A percentile compares a stretch with the other conserved stretches of the same genome.
phyloP scores from a whole-genome alignment of 2,888 invertebrate genomes.

The Linnaemya vulpina region DNA sequence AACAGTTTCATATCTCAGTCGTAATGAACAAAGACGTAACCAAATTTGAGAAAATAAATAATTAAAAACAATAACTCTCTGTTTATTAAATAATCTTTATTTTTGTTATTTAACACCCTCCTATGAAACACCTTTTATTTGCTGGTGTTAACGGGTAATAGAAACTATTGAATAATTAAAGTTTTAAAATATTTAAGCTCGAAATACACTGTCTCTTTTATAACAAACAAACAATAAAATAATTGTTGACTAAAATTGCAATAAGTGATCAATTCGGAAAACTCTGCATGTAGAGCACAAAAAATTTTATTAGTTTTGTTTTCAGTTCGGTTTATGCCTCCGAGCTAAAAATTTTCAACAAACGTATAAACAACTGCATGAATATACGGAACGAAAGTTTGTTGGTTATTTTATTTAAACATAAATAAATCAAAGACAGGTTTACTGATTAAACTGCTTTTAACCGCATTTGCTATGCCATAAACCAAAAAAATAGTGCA shows the following conservation, averaged over 20 bases:
- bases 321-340: conserved; percentile 12
- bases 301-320: conserved; percentile 5
- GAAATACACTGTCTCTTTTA: not conserved
- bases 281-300: conserved; percentile 16
- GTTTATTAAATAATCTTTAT: too few species aligned
- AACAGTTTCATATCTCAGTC: too few species aligned
- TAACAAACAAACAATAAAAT: conserved; percentile 1
- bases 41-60: too few species aligned
- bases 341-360: conserved; percentile 2
- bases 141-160: not conserved
- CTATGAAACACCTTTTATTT: too few species aligned
- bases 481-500: conserved; percentile 53
- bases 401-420: conserved; percentile 50
- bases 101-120: too few species aligned
- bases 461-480: conserved; percentile 54
- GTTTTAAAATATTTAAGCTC: not conserved
- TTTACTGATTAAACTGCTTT: conserved; percentile 68
- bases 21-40: too few species aligned
- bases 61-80: too few species aligned
- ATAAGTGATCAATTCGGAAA: not conserved
- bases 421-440: conserved; percentile 68
- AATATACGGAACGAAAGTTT: conserved; percentile 3
- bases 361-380: conserved; percentile 2
- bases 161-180: not conserved
- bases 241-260: not conserved